Conservation (phyloP, 2,113 vertebrate genomes). For the Pitta sordida region DNA sequence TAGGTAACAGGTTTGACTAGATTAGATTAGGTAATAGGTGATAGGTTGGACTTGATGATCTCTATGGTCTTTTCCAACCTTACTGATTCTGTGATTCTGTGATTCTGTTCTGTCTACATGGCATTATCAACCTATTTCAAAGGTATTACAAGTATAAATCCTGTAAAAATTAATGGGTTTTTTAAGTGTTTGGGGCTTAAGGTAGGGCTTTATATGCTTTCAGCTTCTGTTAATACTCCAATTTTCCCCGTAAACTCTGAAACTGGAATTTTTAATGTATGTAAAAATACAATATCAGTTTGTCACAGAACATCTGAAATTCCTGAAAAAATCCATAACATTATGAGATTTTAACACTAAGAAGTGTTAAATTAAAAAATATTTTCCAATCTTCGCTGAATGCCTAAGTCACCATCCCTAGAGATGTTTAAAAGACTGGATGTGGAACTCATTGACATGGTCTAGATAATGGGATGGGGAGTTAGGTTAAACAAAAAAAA, state of each 20-base stretch:
- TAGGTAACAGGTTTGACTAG: too few relatives aligned
- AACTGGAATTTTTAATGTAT: not conserved
- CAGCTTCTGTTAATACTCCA: not conserved
- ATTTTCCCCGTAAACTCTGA: not conserved
- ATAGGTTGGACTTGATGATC: too few relatives aligned
- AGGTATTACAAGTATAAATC: not conserved
- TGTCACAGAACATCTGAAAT: not conserved
- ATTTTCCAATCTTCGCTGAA: not conserved
- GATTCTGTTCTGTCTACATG: not conserved
- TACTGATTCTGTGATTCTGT: too few relatives aligned
- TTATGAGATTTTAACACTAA: not conserved
- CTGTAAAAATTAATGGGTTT: not conserved
- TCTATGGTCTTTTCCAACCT: too few relatives aligned
- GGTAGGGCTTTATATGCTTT: not conserved
- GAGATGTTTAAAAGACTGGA: too few relatives aligned
- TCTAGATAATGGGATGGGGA: too few relatives aligned
- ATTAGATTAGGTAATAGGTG: too few relatives aligned
- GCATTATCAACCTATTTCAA: not conserved
- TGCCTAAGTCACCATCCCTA: too few relatives aligned
- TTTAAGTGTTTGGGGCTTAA: not conserved
- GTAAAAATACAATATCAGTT: not conserved
- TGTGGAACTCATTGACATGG: too few relatives aligned
- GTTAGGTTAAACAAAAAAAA: too few relatives aligned
- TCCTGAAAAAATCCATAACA: not conserved
- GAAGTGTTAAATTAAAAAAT: not conserved